phyloP scores from a whole-genome alignment of 2,113 vertebrate species.

The Gadus macrocephalus region DNA sequence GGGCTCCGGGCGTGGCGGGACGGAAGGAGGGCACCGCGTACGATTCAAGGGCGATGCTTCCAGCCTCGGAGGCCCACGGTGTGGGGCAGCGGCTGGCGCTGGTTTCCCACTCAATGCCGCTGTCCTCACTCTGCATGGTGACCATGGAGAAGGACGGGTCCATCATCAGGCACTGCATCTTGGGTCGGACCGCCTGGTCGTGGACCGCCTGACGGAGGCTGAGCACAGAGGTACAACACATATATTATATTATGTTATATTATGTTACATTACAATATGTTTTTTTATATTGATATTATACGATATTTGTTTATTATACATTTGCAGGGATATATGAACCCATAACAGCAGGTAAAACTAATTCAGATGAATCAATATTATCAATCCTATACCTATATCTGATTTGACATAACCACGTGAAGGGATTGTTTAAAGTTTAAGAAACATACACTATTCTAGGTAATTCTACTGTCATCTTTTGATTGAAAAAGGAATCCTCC shows the following conservation, averaged over 20 bases:
- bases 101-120: constrained; percentile 90
- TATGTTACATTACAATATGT: background rate
- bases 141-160: constrained; percentile 91
- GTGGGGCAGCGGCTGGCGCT: constrained; percentile 81
- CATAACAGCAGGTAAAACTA: no score
- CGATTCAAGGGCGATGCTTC: constrained; percentile 70
- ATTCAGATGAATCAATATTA: no score
- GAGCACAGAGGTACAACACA: background rate
- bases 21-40: constrained; percentile 56
- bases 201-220: constrained; percentile 83
- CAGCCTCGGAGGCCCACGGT: constrained; percentile 81
- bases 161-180: constrained; percentile 87
- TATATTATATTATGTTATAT: background rate
- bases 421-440: background rate
- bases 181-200: constrained; percentile 78
- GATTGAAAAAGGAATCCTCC: background rate
- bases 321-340: no score
- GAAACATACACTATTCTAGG: background rate
- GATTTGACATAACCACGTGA: background rate
- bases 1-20: constrained; percentile 54
- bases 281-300: background rate
- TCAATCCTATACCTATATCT: no score
- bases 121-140: constrained; percentile 87
- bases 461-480: background rate
- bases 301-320: background rate